A percentile compares a stretch with the other conserved stretches of the same genome.
Evolutionary conservation across 2,888 invertebrate species (phyloP).

Genomic region (Spisula solida): DNA sequence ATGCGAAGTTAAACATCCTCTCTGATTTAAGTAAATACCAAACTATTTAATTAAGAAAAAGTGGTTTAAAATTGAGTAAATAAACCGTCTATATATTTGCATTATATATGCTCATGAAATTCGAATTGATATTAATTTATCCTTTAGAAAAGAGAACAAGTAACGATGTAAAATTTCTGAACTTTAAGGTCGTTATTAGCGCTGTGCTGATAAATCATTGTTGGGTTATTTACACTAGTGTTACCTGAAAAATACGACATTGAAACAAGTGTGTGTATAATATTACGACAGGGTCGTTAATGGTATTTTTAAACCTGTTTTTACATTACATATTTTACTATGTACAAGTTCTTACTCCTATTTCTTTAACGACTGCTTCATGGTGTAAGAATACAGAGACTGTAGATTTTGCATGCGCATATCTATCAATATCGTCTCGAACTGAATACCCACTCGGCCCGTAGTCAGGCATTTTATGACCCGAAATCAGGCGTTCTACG

Average conservation of each 20-base stretch:
- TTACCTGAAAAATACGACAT: not conserved
- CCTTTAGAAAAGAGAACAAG: not conserved
- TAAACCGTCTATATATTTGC: not conserved
- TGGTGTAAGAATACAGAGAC: too few relatives aligned
- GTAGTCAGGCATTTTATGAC: too few relatives aligned
- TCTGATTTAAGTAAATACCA: not conserved
- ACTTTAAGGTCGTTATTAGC: not conserved
- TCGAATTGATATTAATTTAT: conserved; percentile 3
- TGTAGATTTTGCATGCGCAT: too few relatives aligned
- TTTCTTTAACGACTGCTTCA: too few relatives aligned
- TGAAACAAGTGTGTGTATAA: too few relatives aligned
- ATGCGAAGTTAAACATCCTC: not conserved
- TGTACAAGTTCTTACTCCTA: too few relatives aligned
- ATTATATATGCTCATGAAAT: not conserved
- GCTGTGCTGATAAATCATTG: not conserved
- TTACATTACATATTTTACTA: too few relatives aligned
- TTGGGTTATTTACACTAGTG: not conserved
- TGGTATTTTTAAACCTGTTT: too few relatives aligned
- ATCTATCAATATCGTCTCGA: too few relatives aligned
- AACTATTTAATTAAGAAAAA: conserved; percentile 17
- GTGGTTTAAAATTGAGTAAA: conserved; percentile 13
- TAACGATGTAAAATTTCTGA: not conserved
- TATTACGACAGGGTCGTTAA: too few relatives aligned
- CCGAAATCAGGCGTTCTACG: too few relatives aligned
- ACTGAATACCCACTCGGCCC: too few relatives aligned